Evolutionary conservation across 2,113 vertebrate species (phyloP).

Genomic region (Xenopus borealis): DNA sequence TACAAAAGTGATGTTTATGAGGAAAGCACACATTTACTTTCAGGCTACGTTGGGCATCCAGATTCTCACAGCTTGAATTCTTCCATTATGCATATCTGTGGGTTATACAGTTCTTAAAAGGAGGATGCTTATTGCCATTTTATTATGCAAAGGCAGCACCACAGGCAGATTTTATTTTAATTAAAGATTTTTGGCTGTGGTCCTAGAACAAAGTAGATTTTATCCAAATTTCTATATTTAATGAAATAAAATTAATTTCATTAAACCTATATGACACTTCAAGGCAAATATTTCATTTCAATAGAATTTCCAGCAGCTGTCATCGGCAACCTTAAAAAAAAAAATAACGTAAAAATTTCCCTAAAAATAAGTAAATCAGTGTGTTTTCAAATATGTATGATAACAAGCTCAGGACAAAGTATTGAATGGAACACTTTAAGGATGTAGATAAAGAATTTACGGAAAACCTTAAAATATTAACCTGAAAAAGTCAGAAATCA

Average conservation of each 20-base stretch:
- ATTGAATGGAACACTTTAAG: too few relatives aligned
- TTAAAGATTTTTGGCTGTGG: conserved; percentile 48
- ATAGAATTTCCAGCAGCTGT: conserved; percentile 40
- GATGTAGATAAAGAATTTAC: too few relatives aligned
- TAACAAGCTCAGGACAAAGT: too few relatives aligned
- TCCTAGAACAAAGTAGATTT: conserved; percentile 45
- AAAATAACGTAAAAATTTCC: conserved; percentile 6
- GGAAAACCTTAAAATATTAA: too few relatives aligned
- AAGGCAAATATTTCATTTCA: conserved; percentile 52
- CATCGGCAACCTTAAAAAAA: conserved; percentile 39
- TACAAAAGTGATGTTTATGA: conserved; percentile 55
- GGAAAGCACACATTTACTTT: conserved; percentile 56
- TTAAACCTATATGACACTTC: conserved; percentile 42
- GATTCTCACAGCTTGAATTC: conserved; percentile 52
- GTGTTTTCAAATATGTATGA: too few relatives aligned
- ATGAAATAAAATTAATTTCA: conserved; percentile 47
- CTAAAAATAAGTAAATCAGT: background rate
- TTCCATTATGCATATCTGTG: conserved; percentile 43
- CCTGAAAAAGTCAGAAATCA: too few relatives aligned
- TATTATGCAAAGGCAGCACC: conserved; percentile 43
- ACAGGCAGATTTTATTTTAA: conserved; percentile 32
- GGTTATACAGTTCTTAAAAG: conserved; percentile 36
- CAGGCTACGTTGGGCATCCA: conserved; percentile 57
- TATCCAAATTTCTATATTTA: conserved; percentile 50
- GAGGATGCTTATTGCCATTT: conserved; percentile 35